Conservation (phyloP, 2,113 vertebrate genomes). For the Tautogolabrus adspersus region DNA sequence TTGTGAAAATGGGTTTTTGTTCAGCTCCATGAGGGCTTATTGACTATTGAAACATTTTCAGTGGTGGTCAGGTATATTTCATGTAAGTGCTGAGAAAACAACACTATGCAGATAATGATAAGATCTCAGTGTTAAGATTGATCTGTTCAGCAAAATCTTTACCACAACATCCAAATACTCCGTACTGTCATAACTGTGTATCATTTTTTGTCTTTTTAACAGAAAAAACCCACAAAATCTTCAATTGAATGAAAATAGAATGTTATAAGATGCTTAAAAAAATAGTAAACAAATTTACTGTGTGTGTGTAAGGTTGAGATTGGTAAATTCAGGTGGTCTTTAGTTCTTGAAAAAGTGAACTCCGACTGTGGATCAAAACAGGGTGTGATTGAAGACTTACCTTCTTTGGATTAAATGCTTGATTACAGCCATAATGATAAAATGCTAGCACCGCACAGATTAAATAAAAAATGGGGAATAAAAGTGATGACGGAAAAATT, state of each 20-base stretch:
- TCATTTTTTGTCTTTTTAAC: too few relatives aligned
- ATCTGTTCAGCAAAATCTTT: background rate
- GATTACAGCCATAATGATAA: background rate
- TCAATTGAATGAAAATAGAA: background rate
- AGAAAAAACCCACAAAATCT: background rate
- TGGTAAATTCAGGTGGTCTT: background rate
- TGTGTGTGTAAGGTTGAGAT: background rate
- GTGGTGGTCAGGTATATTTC: background rate
- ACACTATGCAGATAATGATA: background rate
- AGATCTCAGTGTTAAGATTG: background rate
- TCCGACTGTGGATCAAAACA: background rate
- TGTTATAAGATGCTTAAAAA: background rate
- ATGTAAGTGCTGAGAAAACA: background rate
- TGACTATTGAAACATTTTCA: slow-evolving; percentile 17
- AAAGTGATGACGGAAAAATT: background rate
- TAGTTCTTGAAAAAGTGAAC: background rate
- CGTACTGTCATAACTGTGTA: background rate
- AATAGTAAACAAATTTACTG: background rate
- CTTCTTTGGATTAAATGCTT: slow-evolving; percentile 17
- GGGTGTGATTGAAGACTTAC: background rate
- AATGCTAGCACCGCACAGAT: background rate
- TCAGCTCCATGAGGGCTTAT: slow-evolving; percentile 2
- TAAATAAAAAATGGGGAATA: background rate
- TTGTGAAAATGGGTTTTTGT: slow-evolving; percentile 48
- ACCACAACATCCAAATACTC: background rate